phyloP scores from a whole-genome alignment of 2,888 invertebrate genomes.

The Seladonia tumulorum region DNA sequence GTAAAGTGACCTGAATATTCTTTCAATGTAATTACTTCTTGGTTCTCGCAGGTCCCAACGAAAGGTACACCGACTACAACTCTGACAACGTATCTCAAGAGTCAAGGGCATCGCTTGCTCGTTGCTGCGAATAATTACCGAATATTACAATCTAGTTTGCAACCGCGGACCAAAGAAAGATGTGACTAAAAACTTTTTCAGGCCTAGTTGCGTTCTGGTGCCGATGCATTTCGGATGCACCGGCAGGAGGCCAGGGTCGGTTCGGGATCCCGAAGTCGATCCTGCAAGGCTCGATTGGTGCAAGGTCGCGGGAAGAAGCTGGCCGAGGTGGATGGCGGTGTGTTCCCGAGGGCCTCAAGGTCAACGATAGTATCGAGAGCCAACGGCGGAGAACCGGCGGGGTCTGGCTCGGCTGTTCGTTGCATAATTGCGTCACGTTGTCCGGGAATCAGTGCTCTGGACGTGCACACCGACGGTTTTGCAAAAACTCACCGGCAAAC shows the following conservation, averaged over 20 bases:
- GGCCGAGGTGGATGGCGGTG: constrained; percentile 50
- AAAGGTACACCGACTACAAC: no score
- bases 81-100: no score
- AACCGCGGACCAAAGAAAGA: no score
- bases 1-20: no score
- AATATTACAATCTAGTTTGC: no score
- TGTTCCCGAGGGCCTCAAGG: constrained; percentile 68
- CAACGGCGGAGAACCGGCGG: constrained; percentile 13
- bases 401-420: constrained; percentile 51
- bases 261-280: constrained; percentile 41
- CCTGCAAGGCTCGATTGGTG: constrained; percentile 51
- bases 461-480: constrained; percentile 58
- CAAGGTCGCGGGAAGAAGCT: constrained; percentile 60
- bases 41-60: no score
- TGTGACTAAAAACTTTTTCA: no score
- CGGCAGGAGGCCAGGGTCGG: constrained; percentile 25
- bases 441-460: constrained; percentile 67
- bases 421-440: constrained; percentile 76
- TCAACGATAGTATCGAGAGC: constrained; percentile 66
- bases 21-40: neutral
- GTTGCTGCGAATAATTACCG: no score
- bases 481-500: constrained; percentile 67
- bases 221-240: no score
- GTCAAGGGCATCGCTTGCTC: no score
- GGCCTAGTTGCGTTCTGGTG: no score